These are phyloP conservation scores for Emys orbicularis DNA, from an alignment of 2,797 vertebrate species.

Conservation along the genomic window DNA sequence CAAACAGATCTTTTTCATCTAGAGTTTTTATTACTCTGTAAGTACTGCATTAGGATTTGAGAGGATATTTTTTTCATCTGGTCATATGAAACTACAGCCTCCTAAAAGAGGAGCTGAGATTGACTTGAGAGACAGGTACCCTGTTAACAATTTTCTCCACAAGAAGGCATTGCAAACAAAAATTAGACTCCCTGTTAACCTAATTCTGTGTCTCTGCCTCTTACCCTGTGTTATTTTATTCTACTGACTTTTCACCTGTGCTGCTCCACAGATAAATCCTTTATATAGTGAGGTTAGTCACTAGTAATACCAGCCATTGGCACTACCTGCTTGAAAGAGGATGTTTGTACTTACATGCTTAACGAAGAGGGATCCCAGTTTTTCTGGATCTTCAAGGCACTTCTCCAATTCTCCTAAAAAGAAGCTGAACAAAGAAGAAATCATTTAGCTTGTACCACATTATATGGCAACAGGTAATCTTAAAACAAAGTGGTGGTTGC, in stretches of 20 bases:
- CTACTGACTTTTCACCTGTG: background rate
- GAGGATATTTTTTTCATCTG: background rate
- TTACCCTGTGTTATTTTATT: background rate
- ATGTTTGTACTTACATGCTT: slow-evolving; percentile 88
- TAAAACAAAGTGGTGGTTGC: background rate
- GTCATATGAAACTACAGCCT: background rate
- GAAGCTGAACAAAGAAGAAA: slow-evolving; percentile 84
- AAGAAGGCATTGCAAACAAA: background rate
- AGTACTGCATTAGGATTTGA: background rate
- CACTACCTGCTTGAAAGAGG: background rate
- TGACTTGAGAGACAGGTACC: background rate
- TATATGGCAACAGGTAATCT: background rate
- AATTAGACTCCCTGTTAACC: background rate
- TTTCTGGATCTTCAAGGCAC: slow-evolving; percentile 98
- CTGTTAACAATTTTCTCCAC: background rate
- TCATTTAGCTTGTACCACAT: background rate
- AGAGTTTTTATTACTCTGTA: background rate
- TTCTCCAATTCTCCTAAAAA: slow-evolving; percentile 97
- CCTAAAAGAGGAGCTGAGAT: background rate
- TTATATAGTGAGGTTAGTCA: background rate
- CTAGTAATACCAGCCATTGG: background rate
- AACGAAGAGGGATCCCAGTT: slow-evolving; percentile 94
- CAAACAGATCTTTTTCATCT: background rate
- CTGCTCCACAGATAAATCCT: background rate
- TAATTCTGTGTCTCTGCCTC: background rate